Evolutionary conservation across 2,888 invertebrate species (phyloP), one percentile per base, ranked within the genome.

Genomic region (Himalopsyche anomala): DNA sequence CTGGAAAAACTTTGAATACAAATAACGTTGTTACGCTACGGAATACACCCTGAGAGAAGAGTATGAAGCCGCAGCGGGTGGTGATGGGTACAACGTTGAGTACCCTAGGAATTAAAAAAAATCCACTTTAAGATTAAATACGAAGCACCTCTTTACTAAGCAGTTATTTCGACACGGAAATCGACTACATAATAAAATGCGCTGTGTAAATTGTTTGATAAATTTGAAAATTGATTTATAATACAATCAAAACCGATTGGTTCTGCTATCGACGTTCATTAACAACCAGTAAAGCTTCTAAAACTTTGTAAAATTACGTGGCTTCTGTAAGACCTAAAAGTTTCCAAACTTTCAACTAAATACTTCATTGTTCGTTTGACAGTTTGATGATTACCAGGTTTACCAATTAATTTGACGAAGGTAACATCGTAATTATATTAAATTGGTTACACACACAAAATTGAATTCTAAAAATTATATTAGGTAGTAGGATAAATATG

Each of bases 361-460:
- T 19, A 62, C 19, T 62, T 62, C 62, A 62, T 62, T 62, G 62
- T 62, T 62, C 62, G 62, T 62, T 62, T 62, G 62, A 62, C 62
- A 62, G 62, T 62, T 62, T 62, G 62, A 62, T 62, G 62, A 62
- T 62, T 62, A 62, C 19, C 62, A 62, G 62, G 62, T 56, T 56
- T 56, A 56, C 56, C n/a, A 56, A 56, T 56, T 56, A 56, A 4
- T 56, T 56, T 56, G 56, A 56, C 17, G 56, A 19, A 56, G 56
- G 56, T 56, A n/a, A 8, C n/a, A 6, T n/a, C 17, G 5, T 19
- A 56, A 56, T 56, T 56, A 5, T 56, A 56, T 56, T 56, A 56
- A 2, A 56, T 56, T 56, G n/a, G 8, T 56, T 56, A 56, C 56
- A 56, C 56, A 56, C 17, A 19, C 56, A 56, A 56, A 56, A 56